These are phyloP conservation scores for Leiothrix lutea DNA, from an alignment of 2,113 vertebrate genomes.

Conservation along the genomic window DNA sequence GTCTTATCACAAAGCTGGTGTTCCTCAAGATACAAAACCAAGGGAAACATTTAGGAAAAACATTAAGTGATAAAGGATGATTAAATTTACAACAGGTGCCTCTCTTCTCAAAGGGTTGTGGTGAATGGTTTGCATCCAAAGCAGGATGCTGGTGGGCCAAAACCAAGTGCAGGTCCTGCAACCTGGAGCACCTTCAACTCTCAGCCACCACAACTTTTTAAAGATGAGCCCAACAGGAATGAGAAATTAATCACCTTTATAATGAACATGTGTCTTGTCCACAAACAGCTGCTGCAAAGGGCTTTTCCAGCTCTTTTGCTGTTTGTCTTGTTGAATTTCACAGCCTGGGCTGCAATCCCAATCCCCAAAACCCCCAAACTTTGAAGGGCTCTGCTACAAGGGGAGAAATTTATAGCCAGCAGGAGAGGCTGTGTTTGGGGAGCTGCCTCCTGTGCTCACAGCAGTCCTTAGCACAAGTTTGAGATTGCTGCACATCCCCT, in stretches of 20 bases:
- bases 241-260: not conserved
- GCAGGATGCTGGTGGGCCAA: not conserved
- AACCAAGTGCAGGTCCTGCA: not conserved
- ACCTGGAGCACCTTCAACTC: not conserved
- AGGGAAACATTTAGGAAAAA: not conserved
- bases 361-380: not conserved
- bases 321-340: not conserved
- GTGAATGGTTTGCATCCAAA: not conserved
- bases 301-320: not conserved
- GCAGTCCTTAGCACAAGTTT: not conserved
- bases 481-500: not conserved
- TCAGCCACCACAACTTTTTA: not conserved
- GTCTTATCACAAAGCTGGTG: not conserved
- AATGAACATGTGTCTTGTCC: not conserved
- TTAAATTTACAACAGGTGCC: not conserved
- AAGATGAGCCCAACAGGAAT: not conserved
- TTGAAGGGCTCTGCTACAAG: not conserved
- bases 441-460: not conserved
- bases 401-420: not conserved
- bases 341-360: not conserved
- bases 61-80: not conserved
- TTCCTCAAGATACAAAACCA: not conserved
- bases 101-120: not conserved
- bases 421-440: not conserved
- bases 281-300: not conserved